Evolutionary conservation across 2,888 invertebrate species (phyloP), one percentile per base, ranked within the genome.

Genomic region (Stenchaetothrips biformis): DNA sequence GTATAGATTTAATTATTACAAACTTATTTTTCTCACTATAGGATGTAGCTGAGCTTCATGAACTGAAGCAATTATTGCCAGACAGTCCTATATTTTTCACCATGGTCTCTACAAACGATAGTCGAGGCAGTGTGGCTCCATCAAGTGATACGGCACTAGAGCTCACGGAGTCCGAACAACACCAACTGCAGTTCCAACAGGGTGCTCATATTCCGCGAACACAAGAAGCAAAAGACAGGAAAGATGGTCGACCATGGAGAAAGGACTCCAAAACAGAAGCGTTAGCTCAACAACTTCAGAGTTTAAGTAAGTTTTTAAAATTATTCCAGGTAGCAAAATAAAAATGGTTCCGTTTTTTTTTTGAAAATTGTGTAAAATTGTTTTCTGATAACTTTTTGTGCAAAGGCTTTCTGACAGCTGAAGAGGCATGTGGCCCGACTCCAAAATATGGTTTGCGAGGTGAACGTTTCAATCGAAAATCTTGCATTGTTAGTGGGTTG

Each of bases 31-130:
- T 81, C 79, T 81, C 82, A 62, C 85, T 87, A 25, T 83, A 90
- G 88, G 90, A 92, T 85, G 86, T 91, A 80, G 86, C 88, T 82
- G 91, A 92, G 83, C 87, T 92, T 77, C 87, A 88, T 83, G 88
- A 90, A 83, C 85, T 92, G 21, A 90, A 89, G 83, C 89, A 89
- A 81, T 87, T 89, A 25, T 89, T 88, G 83, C 89, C 89, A 16
- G 88, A 89, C 79, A 86, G 88, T 81, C 90, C 92, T 18, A 88
- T 92, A 83, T 88, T 92, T 83, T 92, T 92, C 86, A 87, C 92
- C 62, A 88, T 89, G 81, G 88, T 91, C 59, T 87, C 89, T 25
- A 86, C 87, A 77, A 85, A 87, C 77, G 86, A 87, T 81, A 85
- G 85, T 25, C 25, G 25, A 25, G 9, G 21, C 21, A 11, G 21